Evolutionary conservation across 2,797 vertebrate species (phyloP).

Genomic region (Danio aesculapii): DNA sequence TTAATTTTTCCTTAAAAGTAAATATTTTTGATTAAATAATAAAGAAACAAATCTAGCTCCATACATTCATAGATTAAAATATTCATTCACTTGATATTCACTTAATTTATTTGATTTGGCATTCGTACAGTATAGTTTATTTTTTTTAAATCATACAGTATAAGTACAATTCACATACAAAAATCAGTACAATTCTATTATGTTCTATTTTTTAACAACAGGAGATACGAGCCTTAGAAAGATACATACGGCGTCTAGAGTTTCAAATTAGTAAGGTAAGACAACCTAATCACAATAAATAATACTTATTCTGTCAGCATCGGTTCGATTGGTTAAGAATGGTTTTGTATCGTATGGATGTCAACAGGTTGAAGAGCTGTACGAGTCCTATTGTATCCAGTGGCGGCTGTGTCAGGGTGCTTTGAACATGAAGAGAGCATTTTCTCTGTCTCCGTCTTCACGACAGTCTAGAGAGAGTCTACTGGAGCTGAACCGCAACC

Average conservation of each 20-base stretch:
- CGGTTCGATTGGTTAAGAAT: background rate
- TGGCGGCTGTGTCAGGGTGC: constrained; percentile 91
- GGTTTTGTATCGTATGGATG: background rate
- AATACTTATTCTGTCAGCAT: too few species aligned
- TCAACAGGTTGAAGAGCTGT: constrained; percentile 91
- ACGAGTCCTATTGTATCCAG: constrained; percentile 93
- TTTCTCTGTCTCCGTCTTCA: constrained; percentile 84
- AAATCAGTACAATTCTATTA: background rate
- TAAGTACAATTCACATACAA: too few species aligned
- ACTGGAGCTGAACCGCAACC: constrained; percentile 89
- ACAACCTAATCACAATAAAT: background rate
- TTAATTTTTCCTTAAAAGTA: too few species aligned
- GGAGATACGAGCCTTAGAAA: constrained; percentile 91
- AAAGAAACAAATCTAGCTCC: too few species aligned
- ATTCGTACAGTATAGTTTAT: background rate
- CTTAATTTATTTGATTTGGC: too few species aligned
- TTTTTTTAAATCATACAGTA: too few species aligned
- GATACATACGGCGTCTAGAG: constrained; percentile 90
- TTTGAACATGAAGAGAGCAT: constrained; percentile 93
- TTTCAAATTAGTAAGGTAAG: constrained; percentile 97
- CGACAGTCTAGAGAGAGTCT: constrained; percentile 92
- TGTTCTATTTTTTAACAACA: constrained; percentile 61
- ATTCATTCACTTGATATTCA: background rate
- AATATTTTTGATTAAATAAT: too few species aligned
- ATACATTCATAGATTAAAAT: background rate